Base-by-base conservation (phyloP, 1,140 invertebrate genomes). In the Lasioglossum baleicum region DNA sequence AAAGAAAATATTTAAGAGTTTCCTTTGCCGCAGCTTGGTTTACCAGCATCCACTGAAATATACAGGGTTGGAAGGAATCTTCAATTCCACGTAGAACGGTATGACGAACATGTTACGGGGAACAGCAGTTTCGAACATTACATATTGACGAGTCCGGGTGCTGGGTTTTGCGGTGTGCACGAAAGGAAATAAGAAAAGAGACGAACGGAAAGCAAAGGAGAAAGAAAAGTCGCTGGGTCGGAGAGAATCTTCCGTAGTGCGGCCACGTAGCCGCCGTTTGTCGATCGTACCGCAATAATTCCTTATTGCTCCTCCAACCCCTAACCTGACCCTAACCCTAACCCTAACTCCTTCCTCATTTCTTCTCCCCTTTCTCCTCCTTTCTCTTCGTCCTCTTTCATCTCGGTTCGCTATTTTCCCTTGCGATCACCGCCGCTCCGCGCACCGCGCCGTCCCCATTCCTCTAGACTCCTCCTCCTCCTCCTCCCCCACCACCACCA, bases 231-330 rank as follows among this genome's bases (percentile, higher is more conserved):
- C 76, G 81, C 69, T 81, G 76, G 69, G 64, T 75, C 35, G 65
- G 63, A 73, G 68, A 74, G 63, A 88, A 89, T 90, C 82, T 91
- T 92, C 86, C 78, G 91, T 90, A 93, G 90, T 92, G 84, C 89
- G 88, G 88, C 90, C 92, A 93, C 92, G 93, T 92, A 92, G 86
- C 89, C 87, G 91, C 90, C 92, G 92, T 93, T 93, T 93, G 92
- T 93, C 92, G 92, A 93, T 92, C 90, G 91, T 90, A 91, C 92
- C 92, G 92, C 92, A 93, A 93, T 93, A 93, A 93, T 93, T 93
- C 90, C 91, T 93, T 93, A 93, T 93, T 93, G 92, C 92, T 92
- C 89, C 88, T 84, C 90, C 91, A 89, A 90, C 86, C 85, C 88
- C 87, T 82, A 89, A 82, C 83, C 86, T 77, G 83, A 84, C 82